phyloP scores from a whole-genome alignment of 2,888 invertebrate genomes.

The Melanchra persicariae region DNA sequence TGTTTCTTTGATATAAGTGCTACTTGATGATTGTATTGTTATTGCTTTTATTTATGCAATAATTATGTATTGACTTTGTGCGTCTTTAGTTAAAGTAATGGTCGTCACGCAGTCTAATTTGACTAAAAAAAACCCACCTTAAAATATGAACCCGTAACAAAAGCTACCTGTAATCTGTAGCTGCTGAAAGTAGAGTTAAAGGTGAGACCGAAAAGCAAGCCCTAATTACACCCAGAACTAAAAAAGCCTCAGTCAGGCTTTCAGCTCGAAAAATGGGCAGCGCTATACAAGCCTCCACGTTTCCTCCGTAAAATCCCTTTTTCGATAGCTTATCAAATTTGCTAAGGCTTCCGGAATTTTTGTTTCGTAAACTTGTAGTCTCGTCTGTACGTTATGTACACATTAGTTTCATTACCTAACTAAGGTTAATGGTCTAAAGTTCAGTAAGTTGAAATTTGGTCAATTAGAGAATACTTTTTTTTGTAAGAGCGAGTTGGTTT shows the following conservation, averaged over 20 bases:
- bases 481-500: background rate
- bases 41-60: background rate
- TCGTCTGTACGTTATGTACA: background rate
- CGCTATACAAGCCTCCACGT: slow-evolving; percentile 23
- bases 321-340: slow-evolving; percentile 48
- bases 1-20: slow-evolving; percentile 3
- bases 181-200: slow-evolving; percentile 34
- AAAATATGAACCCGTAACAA: slow-evolving; percentile 6
- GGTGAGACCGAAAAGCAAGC: slow-evolving; percentile 35
- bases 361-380: slow-evolving; percentile 9
- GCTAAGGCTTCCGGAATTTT: slow-evolving; percentile 24
- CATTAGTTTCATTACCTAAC: background rate
- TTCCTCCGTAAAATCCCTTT: slow-evolving; percentile 22
- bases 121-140: no score
- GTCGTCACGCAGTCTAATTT: no score
- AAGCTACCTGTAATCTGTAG: slow-evolving; percentile 6
- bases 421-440: no score
- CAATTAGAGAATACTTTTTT: background rate
- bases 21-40: background rate
- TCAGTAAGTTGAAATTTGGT: no score
- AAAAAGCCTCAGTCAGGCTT: slow-evolving; percentile 37
- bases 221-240: slow-evolving; percentile 30
- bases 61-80: background rate
- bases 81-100: background rate
- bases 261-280: slow-evolving; percentile 30